Base-by-base conservation (phyloP, 35 echinoderm and acorn worm genomes). In the Heliocidaris tuberculata region DNA sequence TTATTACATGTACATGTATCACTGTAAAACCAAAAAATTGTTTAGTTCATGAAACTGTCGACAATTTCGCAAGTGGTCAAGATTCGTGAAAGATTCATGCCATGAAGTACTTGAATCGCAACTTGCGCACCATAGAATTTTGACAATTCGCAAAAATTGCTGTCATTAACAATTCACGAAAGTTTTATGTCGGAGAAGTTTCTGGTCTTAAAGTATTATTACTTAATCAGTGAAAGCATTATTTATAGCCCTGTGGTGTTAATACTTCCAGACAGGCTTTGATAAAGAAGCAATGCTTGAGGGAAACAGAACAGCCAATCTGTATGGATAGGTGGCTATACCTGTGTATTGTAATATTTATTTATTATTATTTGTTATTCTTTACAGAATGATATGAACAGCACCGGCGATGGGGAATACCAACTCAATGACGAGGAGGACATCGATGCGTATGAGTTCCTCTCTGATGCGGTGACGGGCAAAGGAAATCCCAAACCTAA, bases 391-490 rank as follows among this genome's bases (percentile, higher is more conserved):
- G 91, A 52, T 49, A 10, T 93, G 50, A 31, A 93, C 50, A 95
- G 42, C 31, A 95, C 85, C 1, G 19, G 71, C 13, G 94, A 95
- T 47, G 85, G 71, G 2, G 91, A 59, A 16, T 35, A 59, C 30
- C 19, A 95, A 13, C 94, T 50, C 49, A 35, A 95, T 50, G 85
- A 95, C 86, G 95, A 88, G 16, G 88, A 96, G 48, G 70, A 97
- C 90, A 59, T 93, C 0, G 97, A 98, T 49, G 94, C 95, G 0
- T 98, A 98, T 94, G 97, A 98, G 94, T 71, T 98, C 24, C 94
- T 98, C 11, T 94, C 96, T 21, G 96, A 98, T 9, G 97, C 97
- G 5, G 94, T 93, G 8, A 95, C 97, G 9, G 97, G 97, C 32
- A 52, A 93, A 6, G 91, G 91, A 29, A 47, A 27, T 5, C 91